Base-by-base conservation (phyloP, 2,797 vertebrate genomes). In the Acropternis orthonyx region DNA sequence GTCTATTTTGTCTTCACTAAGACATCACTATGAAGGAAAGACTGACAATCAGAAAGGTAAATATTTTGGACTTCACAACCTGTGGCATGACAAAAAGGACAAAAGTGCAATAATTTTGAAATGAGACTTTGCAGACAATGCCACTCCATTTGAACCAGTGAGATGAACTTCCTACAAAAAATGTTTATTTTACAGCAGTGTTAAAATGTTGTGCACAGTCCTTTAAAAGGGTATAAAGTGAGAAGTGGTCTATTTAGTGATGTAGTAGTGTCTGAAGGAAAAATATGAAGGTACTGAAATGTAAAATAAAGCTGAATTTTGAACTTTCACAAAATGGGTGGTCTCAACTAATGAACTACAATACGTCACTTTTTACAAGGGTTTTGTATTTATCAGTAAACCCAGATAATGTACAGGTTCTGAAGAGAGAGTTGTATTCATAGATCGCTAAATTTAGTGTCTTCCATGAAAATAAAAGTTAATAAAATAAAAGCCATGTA, bases 31-130 rank as follows among this genome's bases (percentile, higher is more conserved):
- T 82, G 94, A 97, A 96, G 93, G 97, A 91, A 95, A 97, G 95
- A 90, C 88, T 97, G 97, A 97, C 97, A 97, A 96, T 97, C 96
- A 92, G 76, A 94, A 97, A 97, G 95, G 94, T 96, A 98, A 97
- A 97, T 97, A 97, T 97, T 98, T 98, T 97, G 97, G 98, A 97
- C 97, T 97, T 96, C 96, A 86, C 94, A 92, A 97, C 96, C 96
- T 65, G 65, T 90, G 93, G 96, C 95, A 96, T 92, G 96, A 97
- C 65, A 44, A 96, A 95, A 96, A 97, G 95, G 52, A 95, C 95
- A 92, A 84, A 97, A 96, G 83, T 89, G 36, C 76, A 92, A 90
- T 97, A 96, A 98, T 95, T 96, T 93, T 93, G 93, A 97, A 97
- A 97, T 96, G 79, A 97, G 96, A 97, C 94, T 92, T 97, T 7